Conservation (phyloP, 1,140 invertebrate genomes). For the Notospermus geniculatus region DNA sequence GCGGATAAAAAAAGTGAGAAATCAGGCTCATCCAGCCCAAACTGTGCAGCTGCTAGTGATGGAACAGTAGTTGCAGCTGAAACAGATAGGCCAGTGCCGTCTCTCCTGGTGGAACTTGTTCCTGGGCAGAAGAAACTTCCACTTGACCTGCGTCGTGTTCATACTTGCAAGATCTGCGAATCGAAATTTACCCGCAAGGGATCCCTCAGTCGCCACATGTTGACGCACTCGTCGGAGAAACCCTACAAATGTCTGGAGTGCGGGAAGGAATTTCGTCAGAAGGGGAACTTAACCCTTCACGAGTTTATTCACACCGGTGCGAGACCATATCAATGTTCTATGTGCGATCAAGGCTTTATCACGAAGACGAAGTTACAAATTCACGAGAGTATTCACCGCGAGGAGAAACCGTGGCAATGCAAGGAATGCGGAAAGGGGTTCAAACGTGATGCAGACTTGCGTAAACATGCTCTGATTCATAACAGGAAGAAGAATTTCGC, state of each 20-base stretch:
- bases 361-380: not conserved
- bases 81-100: too few species aligned
- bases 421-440: not conserved
- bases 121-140: not conserved
- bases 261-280: not conserved
- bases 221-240: constrained; percentile 3
- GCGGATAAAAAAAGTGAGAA: too few species aligned
- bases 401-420: not conserved
- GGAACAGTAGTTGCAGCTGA: too few species aligned
- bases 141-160: constrained; percentile 1
- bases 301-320: constrained; percentile 3
- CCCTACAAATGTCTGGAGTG: not conserved
- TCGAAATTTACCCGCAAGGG: not conserved
- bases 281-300: not conserved
- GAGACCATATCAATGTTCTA: not conserved
- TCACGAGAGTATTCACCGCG: not conserved
- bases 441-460: not conserved
- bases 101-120: too few species aligned
- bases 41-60: too few species aligned
- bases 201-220: not conserved
- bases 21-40: too few species aligned
- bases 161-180: not conserved
- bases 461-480: not conserved
- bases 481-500: not conserved
- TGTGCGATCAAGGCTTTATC: not conserved